Conservation (phyloP, 2,888 invertebrate species). For the Vannuccia rotundouncinata region DNA sequence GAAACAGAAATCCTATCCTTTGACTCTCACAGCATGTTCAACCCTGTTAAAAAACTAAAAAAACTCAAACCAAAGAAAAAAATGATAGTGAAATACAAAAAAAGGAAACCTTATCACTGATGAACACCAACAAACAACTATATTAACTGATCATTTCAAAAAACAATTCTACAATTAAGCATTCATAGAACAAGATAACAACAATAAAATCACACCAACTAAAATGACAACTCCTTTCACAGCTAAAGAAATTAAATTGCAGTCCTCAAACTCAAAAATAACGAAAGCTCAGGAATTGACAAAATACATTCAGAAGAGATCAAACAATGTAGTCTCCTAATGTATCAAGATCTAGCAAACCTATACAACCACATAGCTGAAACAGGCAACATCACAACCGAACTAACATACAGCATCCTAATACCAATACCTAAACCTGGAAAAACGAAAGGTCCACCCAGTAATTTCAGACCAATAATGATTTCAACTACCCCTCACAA, state of each 20-base stretch:
- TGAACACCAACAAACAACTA: no score
- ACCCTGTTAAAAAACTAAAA: no score
- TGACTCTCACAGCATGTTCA: no score
- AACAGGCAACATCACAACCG: neutral
- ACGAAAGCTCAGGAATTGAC: neutral
- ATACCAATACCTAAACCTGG: neutral
- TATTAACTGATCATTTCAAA: no score
- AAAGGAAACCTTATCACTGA: no score
- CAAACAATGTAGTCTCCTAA: neutral
- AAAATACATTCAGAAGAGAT: neutral
- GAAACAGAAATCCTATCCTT: no score
- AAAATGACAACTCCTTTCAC: no score
- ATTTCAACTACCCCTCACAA: neutral
- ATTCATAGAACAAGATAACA: no score
- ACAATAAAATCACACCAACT: no score
- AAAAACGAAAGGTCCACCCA: neutral
- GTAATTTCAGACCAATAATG: neutral
- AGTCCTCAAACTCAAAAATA: neutral
- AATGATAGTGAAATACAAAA: no score
- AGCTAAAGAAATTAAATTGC: neutral
- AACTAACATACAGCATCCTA: neutral
- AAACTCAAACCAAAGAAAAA: no score
- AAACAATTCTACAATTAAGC: no score
- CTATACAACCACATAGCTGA: neutral
- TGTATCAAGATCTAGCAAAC: neutral